Conservation (phyloP, 1,140 invertebrate genomes). For the Brachionus manjavacas region DNA sequence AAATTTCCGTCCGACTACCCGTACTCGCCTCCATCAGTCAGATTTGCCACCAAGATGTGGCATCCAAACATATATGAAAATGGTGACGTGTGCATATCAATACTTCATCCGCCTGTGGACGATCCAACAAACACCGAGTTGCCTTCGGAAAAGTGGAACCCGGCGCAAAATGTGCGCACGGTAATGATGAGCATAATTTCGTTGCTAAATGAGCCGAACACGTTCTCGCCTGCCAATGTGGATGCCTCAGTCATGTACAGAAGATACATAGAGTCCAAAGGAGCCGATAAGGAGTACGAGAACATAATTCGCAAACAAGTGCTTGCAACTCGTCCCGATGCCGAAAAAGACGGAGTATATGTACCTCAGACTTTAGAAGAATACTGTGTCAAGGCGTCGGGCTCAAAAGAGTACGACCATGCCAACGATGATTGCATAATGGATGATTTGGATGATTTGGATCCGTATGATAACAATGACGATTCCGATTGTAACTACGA, state of each 20-base stretch:
- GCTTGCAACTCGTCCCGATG: conserved; percentile 82
- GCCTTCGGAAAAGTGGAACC: conserved; percentile 99
- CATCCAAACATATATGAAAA: conserved; percentile 98
- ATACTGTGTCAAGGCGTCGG: conserved; percentile 73
- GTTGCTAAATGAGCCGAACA: conserved; percentile 97
- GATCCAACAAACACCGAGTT: conserved; percentile 97
- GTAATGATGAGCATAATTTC: conserved; percentile 97
- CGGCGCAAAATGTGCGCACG: conserved; percentile 96
- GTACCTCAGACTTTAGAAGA: conserved; percentile 96
- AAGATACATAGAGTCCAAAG: conserved; percentile 95
- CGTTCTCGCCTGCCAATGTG: conserved; percentile 96
- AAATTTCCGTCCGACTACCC: conserved; percentile 96
- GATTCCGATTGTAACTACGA: conserved; percentile 71
- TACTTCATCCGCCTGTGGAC: conserved; percentile 95
- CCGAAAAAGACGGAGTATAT: conserved; percentile 88
- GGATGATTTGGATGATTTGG: conserved; percentile 45
- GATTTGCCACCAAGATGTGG: conserved; percentile 98
- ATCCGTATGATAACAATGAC: conserved; percentile 50
- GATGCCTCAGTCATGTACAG: conserved; percentile 99
- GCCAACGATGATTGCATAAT: conserved; percentile 46
- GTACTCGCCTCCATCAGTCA: conserved; percentile 87
- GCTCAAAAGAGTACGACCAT: conserved; percentile 69
- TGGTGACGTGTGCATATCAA: conserved; percentile 98
- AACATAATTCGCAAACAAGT: conserved; percentile 99
- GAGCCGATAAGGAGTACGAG: conserved; percentile 97